Evolutionary conservation across 2,888 invertebrate genomes (phyloP).

Genomic region (Sesia bembeciformis): DNA sequence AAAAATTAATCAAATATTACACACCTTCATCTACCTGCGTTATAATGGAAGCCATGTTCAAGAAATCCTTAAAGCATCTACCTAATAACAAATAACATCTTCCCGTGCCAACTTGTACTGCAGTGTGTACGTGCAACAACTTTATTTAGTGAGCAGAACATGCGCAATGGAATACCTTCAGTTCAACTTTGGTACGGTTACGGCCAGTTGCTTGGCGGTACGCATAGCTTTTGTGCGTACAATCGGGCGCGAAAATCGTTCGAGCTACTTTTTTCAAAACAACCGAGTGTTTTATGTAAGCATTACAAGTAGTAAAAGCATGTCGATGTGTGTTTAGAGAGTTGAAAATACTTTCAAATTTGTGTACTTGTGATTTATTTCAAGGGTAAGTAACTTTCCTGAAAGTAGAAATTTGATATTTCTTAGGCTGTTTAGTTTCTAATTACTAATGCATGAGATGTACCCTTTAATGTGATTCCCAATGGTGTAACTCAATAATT

Average conservation of each 20-base stretch:
- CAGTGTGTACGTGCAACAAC: constrained; percentile 14
- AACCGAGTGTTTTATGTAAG: constrained; percentile 65
- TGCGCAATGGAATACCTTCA: constrained; percentile 38
- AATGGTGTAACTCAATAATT: no score
- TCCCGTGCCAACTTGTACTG: not conserved
- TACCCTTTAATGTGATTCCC: not conserved
- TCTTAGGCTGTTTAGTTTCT: not conserved
- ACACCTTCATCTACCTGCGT: not conserved
- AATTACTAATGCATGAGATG: not conserved
- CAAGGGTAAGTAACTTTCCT: constrained; percentile 46
- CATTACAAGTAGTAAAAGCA: constrained; percentile 52
- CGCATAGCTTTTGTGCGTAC: constrained; percentile 32
- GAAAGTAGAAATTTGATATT: not conserved
- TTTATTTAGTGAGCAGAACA: constrained; percentile 17
- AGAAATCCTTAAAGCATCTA: not conserved
- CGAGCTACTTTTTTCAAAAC: constrained; percentile 33
- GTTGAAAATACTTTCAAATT: constrained; percentile 35
- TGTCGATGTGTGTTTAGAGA: constrained; percentile 61
- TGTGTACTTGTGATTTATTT: constrained; percentile 41
- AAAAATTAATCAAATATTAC: not conserved
- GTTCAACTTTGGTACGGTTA: constrained; percentile 17
- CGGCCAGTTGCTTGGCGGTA: constrained; percentile 43
- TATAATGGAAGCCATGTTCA: not conserved
- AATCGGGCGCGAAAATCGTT: constrained; percentile 19
- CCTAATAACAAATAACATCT: constrained; percentile 1